Conservation (phyloP, 2,888 invertebrate genomes). For the Phymatocera aterrima region DNA sequence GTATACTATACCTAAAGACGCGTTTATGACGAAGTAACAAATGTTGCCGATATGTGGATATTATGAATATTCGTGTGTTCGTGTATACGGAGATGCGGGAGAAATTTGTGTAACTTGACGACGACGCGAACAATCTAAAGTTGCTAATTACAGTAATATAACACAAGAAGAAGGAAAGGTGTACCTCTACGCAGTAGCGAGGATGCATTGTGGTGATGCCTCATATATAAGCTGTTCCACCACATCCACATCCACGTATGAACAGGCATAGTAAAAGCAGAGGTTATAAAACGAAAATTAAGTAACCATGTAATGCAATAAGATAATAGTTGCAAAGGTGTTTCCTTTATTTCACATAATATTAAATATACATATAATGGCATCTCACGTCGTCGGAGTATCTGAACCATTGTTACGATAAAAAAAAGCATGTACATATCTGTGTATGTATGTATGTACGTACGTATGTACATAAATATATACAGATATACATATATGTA, state of each 20-base stretch:
- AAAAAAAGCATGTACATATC: constrained; percentile 29
- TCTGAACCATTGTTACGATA: constrained; percentile 68
- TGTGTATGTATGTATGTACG: constrained; percentile 39
- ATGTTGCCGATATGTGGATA: background rate
- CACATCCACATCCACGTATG: background rate
- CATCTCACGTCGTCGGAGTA: constrained; percentile 67
- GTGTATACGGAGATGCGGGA: background rate
- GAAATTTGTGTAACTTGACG: constrained; percentile 30
- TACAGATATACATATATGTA: background rate
- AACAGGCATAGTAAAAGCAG: background rate
- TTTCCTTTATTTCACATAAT: constrained; percentile 65
- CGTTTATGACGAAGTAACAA: too few relatives aligned
- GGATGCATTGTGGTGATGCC: constrained; percentile 5
- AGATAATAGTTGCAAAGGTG: constrained; percentile 59
- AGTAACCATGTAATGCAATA: constrained; percentile 21
- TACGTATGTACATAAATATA: too few relatives aligned
- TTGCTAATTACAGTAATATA: constrained; percentile 33
- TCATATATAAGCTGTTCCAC: background rate
- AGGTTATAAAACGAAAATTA: constrained; percentile 10
- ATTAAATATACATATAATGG: constrained; percentile 70
- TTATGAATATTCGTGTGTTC: background rate
- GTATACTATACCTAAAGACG: too few relatives aligned
- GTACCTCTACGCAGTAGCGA: constrained; percentile 10
- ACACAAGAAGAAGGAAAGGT: constrained; percentile 21
- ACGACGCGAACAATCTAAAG: constrained; percentile 18